phyloP scores from a whole-genome alignment of 2,888 invertebrate genomes.

The Leptura quadrifasciata region DNA sequence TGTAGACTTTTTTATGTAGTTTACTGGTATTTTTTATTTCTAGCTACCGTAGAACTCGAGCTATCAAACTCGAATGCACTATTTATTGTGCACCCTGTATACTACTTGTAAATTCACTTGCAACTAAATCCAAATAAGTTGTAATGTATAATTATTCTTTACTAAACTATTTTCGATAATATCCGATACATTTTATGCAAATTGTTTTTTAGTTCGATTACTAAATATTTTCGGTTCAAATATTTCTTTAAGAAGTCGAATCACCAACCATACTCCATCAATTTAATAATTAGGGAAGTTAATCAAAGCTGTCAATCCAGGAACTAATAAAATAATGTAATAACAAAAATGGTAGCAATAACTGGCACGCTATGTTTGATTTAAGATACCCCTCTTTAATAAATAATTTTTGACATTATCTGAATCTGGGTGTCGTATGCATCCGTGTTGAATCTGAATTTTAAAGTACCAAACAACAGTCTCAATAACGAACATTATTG shows the following conservation, averaged over 20 bases:
- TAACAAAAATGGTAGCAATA: constrained; percentile 26
- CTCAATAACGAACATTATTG: constrained; percentile 49
- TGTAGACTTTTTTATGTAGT: too few species aligned
- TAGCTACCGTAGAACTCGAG: too few species aligned
- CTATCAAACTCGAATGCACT: too few species aligned
- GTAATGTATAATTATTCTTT: too few species aligned
- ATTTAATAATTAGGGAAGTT: constrained; percentile 6
- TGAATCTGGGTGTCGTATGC: constrained; percentile 50
- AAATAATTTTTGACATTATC: constrained; percentile 55
- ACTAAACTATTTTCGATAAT: too few species aligned
- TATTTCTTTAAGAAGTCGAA: not conserved
- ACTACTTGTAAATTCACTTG: too few species aligned
- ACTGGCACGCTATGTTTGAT: constrained; percentile 18
- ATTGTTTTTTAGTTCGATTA: not conserved
- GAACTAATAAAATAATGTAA: not conserved
- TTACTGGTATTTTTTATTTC: too few species aligned
- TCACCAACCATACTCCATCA: not conserved
- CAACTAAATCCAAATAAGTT: too few species aligned
- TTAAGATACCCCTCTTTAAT: constrained; percentile 31
- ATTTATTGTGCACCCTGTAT: too few species aligned
- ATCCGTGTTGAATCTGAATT: constrained; percentile 52
- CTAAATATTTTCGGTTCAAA: too few species aligned
- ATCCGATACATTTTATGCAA: too few species aligned
- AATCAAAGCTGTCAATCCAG: not conserved
- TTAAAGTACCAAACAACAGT: constrained; percentile 43